phyloP scores from a whole-genome alignment of 2,797 vertebrate species.

The Phalloptychus januarius region DNA sequence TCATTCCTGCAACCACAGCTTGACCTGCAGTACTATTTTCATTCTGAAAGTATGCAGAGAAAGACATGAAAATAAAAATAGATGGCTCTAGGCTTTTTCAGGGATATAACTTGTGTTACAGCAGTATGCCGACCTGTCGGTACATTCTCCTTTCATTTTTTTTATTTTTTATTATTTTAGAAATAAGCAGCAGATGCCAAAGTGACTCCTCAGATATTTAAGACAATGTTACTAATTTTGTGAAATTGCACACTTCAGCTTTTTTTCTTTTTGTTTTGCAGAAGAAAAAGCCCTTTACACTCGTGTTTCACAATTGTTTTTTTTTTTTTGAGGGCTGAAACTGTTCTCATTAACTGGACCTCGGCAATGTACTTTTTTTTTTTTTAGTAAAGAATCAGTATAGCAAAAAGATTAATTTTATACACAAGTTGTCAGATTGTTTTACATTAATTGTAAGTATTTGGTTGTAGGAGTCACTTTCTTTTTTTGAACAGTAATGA shows the following conservation, averaged over 20 bases:
- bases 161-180: not conserved
- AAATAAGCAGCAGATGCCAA: constrained; percentile 16
- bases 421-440: constrained; percentile 23
- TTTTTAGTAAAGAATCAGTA: constrained; percentile 19
- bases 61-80: constrained; percentile 7
- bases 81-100: not conserved
- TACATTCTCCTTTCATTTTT: not conserved
- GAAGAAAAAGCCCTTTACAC: constrained; percentile 17
- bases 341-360: not conserved
- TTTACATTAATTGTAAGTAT: constrained; percentile 30
- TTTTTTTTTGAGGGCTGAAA: not conserved
- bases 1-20: constrained; percentile 36
- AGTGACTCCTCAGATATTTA: not conserved
- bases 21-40: constrained; percentile 23
- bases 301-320: not conserved
- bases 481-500: constrained; percentile 18
- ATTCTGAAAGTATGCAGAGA: constrained; percentile 23
- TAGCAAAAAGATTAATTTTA: constrained; percentile 20
- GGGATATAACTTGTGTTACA: constrained; percentile 9
- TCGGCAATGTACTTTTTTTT: constrained; percentile 31
- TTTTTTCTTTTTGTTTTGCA: not conserved
- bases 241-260: constrained; percentile 13
- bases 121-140: not conserved
- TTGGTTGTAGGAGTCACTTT: constrained; percentile 18
- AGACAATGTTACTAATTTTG: not conserved